Base-by-base conservation (phyloP, 2,113 vertebrate genomes). In the Phoenicopterus ruber region DNA sequence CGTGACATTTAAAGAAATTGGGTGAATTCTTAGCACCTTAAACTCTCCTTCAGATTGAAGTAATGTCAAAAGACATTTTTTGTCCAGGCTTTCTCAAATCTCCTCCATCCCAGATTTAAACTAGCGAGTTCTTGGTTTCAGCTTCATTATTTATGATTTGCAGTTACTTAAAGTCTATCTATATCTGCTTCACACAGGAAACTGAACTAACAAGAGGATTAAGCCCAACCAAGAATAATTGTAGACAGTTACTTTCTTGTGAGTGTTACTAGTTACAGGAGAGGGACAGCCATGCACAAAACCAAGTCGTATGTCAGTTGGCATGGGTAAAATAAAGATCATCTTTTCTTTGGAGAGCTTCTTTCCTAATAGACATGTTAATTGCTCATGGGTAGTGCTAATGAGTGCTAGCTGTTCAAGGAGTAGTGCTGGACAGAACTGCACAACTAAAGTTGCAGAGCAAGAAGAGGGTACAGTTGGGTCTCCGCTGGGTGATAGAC, bases 251-350 rank as follows among this genome's bases (percentile, higher is more conserved):
- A 32, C 34, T 63, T 86, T 80, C 38, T 77, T 69, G 8, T 32
- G 40, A 74, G 21, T 0, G 0, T 50, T 55, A 46, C 26, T 86
- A 31, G 13, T 50, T 47, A 20, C 7, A 62, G 57, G 88, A 44
- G 5, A 58, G 8, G 40, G 12, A 20, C 19, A 4, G 22, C 29
- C 36, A 34, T 31, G 22, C 28, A 55, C 21, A 85, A 82, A 86
- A 70, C 0, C 9, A 59, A 55, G 15, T 32, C 1, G 0, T 36
- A 0, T 50, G 13, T 46, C 70, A 40, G 8, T 10, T 62, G 18
- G 22, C 9, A n/a, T 34, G 16, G 26, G 20, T 57, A 38, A 91
- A 86, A 72, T 6, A 83, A 55, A 16, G 9, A 50, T 22, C 4
- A 7, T n/a, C 16, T 82, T 59, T 80, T 32, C 20, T 69, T 57